Percentiles rank a stretch among this genome's conserved stretches.
Conservation (phyloP, 1,140 invertebrate species). For the Magallana angulata region DNA sequence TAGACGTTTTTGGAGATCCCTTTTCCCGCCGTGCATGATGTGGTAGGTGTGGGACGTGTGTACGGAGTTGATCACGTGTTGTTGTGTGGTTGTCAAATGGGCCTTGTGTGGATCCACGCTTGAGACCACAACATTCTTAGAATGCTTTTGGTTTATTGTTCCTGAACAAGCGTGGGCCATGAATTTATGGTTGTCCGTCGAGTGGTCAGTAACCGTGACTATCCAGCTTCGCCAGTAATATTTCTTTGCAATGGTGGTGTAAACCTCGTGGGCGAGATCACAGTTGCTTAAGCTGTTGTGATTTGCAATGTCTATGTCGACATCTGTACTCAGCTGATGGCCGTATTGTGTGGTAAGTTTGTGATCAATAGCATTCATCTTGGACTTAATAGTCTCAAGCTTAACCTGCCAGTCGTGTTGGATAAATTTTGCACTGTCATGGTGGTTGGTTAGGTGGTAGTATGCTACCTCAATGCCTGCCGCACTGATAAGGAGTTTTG, state of each 20-base stretch:
- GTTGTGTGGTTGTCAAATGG: background rate
- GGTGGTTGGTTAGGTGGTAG: background rate
- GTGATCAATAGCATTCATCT: background rate
- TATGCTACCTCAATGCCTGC: background rate
- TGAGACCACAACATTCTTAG: background rate
- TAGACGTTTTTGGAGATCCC: background rate
- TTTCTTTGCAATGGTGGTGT: background rate
- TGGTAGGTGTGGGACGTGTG: background rate
- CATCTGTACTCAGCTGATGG: background rate
- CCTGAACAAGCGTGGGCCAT: background rate
- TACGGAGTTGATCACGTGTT: background rate
- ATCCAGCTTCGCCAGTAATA: constrained; percentile 17
- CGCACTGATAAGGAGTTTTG: background rate
- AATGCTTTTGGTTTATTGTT: background rate
- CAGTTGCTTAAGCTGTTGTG: background rate
- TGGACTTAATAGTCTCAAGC: background rate
- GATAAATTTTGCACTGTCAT: background rate
- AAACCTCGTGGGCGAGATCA: background rate
- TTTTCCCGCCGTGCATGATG: background rate
- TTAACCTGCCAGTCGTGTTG: background rate
- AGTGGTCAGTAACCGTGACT: background rate
- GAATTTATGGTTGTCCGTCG: background rate
- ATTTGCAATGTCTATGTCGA: background rate
- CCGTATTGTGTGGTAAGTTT: background rate
- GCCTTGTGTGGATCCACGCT: background rate